Percentiles rank a stretch among this genome's conserved stretches.
Evolutionary conservation across 1,140 invertebrate species (phyloP).

Genomic region (Drosophila albomicans): DNA sequence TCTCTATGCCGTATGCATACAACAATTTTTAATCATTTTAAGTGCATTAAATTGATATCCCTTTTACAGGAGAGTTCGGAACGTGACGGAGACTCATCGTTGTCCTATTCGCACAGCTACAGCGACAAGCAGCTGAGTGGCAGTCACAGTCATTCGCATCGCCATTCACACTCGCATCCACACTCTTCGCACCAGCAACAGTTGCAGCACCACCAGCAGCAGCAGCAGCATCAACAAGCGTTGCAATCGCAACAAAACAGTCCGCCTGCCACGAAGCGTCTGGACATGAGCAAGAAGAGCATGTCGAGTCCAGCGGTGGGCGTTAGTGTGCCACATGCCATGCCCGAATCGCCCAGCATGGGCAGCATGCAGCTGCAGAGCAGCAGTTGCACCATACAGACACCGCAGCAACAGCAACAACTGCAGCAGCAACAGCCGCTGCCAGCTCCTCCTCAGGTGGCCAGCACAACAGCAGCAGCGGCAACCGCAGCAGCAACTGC

Average conservation of each 20-base stretch:
- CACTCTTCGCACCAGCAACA: slow-evolving; percentile 3
- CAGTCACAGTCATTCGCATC: slow-evolving; percentile 47
- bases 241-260: slow-evolving; percentile 69
- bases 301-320: slow-evolving; percentile 83
- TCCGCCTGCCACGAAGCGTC: slow-evolving; percentile 69
- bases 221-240: slow-evolving; percentile 11
- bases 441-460: slow-evolving; percentile 37
- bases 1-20: slow-evolving; percentile 68
- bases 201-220: slow-evolving; percentile 40
- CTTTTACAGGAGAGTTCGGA: slow-evolving; percentile 71
- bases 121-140: slow-evolving; percentile 68
- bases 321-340: slow-evolving; percentile 56
- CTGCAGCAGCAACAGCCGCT: slow-evolving; percentile 47
- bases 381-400: slow-evolving; percentile 79
- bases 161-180: slow-evolving; percentile 42
- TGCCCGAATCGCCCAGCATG: slow-evolving; percentile 83
- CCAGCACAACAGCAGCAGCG: slow-evolving; percentile 44
- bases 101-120: slow-evolving; percentile 79
- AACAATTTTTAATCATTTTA: neutral
- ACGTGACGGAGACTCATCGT: slow-evolving; percentile 76
- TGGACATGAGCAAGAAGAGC: slow-evolving; percentile 81
- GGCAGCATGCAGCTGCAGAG: slow-evolving; percentile 71
- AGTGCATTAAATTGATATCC: neutral
- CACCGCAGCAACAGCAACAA: slow-evolving; percentile 66
- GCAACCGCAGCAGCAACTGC: slow-evolving; percentile 21